Evolutionary conservation across 2,888 invertebrate species (phyloP), one percentile per base, ranked within the genome.

Genomic region (Conchocele bisecta): DNA sequence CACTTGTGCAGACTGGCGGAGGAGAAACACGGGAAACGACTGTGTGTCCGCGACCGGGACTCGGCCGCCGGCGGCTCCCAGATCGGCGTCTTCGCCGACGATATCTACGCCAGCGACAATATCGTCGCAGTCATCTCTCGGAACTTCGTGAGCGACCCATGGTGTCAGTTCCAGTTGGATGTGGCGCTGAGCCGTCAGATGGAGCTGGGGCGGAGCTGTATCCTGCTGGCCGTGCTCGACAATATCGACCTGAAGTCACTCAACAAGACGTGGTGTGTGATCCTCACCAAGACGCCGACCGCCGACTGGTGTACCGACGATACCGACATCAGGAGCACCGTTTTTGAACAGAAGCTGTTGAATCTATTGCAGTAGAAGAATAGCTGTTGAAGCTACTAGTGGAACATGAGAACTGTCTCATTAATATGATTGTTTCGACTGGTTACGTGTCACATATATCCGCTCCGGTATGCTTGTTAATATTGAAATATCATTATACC

Each of bases 271-370:
- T 63, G 61, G 67, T 73, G 63, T 28, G 48, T 67, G 5, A 22
- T 59, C 35, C 37, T 73, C n/a, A 63, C 67, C 5, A 67, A 44
- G 29, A 44, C 57, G 13, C 58, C 39, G 9, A 58, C 51, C 11
- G 58, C 64, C n/a, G 22, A 44, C 17, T 70, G 69, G 69, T 63
- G 58, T 42, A 20, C 51, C 1, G 53, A 64, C 24, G 20, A 5
- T 22, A 28, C 37, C n/a, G 53, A 70, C 20, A 53, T 70, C 9
- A 63, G 46, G 20, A 35, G 53, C 9, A 58, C 51, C 13, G 29
- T 64, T 11, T 70, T 58, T 53, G 63, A 63, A 39, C 69, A 64
- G 17, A 53, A 57, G 31, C 28, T 70, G n/a, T n/a, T n/a, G n/a
- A n/a, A n/a, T n/a, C n/a, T n/a, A n/a, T n/a, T n/a, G n/a, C n/a